A percentile compares a stretch with the other conserved stretches of the same genome.
Evolutionary conservation across 1,140 invertebrate species (phyloP).

Genomic region (Drosophila hydei): DNA sequence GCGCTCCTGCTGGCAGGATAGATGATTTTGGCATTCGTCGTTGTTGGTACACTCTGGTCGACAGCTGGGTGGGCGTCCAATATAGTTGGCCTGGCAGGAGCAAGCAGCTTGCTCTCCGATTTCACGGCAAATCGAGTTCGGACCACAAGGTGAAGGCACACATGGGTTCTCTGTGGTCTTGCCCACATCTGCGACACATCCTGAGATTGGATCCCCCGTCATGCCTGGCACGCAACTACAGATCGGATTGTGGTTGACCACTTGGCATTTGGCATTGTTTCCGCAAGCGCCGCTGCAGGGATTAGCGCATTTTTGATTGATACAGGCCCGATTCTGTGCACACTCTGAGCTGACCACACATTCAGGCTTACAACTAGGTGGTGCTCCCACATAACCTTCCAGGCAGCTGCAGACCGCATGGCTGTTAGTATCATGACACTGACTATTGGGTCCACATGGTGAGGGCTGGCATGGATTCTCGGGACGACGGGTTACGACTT

Average conservation of each 20-base stretch:
- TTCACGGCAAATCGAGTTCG: conserved; percentile 90
- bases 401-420: conserved; percentile 93
- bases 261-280: conserved; percentile 91
- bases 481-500: conserved; percentile 80
- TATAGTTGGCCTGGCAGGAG: conserved; percentile 88
- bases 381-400: conserved; percentile 89
- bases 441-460: conserved; percentile 92
- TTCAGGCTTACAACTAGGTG: conserved; percentile 92
- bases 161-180: conserved; percentile 86
- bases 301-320: conserved; percentile 92
- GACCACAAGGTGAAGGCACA: conserved; percentile 91
- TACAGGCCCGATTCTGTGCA: conserved; percentile 91
- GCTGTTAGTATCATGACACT: conserved; percentile 86
- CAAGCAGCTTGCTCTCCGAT: conserved; percentile 89
- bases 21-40: conserved; percentile 87
- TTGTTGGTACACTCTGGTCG: conserved; percentile 88
- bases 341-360: conserved; percentile 94
- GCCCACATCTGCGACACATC: conserved; percentile 85
- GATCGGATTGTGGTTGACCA: conserved; percentile 93
- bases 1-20: conserved; percentile 89
- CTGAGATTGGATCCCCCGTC: conserved; percentile 91
- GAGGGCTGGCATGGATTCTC: conserved; percentile 89
- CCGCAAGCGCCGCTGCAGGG: conserved; percentile 93
- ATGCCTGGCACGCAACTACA: conserved; percentile 90
- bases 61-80: conserved; percentile 88